These are phyloP conservation scores for Acrobasis suavella DNA, from an alignment of 2,888 invertebrate genomes.

Conservation along the genomic window DNA sequence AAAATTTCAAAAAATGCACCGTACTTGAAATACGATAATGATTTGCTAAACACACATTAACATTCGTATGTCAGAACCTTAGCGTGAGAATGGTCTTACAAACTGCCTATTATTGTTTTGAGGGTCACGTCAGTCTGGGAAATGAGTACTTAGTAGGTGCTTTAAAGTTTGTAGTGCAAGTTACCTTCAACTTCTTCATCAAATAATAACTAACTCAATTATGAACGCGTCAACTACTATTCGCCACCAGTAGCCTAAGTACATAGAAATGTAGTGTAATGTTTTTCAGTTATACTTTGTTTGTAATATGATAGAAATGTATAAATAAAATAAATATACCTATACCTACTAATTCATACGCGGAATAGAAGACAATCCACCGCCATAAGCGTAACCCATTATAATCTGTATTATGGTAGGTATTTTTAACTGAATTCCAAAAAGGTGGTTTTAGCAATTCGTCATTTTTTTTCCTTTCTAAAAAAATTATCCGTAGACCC, in stretches of 20 bases:
- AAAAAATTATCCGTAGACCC: no score
- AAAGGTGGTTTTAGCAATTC: no score
- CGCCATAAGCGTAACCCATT: no score
- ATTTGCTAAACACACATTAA: conserved; percentile 43
- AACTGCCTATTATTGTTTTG: conserved; percentile 60
- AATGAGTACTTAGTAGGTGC: conserved; percentile 34
- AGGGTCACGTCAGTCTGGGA: conserved; percentile 48
- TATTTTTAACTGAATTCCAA: no score
- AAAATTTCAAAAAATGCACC: background rate
- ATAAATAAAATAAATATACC: no score
- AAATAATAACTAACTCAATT: conserved; percentile 14
- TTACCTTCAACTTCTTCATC: conserved; percentile 17
- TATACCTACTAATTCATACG: no score
- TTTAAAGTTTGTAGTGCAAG: conserved; percentile 24
- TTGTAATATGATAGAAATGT: no score
- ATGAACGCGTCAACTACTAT: background rate
- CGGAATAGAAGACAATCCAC: conserved; percentile 22
- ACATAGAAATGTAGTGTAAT: no score
- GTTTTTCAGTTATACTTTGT: no score
- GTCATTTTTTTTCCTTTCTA: no score
- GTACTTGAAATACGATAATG: conserved; percentile 55
- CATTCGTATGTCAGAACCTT: conserved; percentile 43
- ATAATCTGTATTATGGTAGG: no score
- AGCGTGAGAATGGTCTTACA: conserved; percentile 65
- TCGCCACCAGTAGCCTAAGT: no score